Base-by-base conservation (phyloP, 2,888 invertebrate species). In the Acanthosepion pharaonis region DNA sequence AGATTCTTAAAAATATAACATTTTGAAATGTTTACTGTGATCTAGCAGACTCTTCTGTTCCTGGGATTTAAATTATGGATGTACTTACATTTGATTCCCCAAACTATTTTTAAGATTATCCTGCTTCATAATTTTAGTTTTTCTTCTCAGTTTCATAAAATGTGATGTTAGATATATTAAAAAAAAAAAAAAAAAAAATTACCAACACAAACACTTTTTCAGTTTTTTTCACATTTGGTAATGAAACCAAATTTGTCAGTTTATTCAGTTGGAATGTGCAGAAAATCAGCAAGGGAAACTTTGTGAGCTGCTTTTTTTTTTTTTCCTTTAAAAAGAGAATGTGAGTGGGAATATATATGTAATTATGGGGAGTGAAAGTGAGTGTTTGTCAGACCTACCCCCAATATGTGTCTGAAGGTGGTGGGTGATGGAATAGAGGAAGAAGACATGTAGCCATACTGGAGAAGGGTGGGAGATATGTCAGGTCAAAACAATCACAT, bases 251-350 rank as follows among this genome's bases (percentile, higher is more conserved):
- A 59, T 59, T 78, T 78, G 33, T 78, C 78, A 78, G n/a, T 78
- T 78, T 78, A 78, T 78, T 78, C n/a, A 15, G 78, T 78, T 78
- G 78, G 78, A 78, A 78, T 78, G 78, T 78, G 78, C 78, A 78
- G 78, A 78, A 78, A 78, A 78, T 78, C 78, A 78, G 78, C 78
- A 78, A 78, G 9, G n/a, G 78, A 28, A 28, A 78, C 3, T 28
- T 28, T 9, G 78, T 15, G n/a, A 5, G 23, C 28, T 64, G 23
- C 28, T 64, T 64, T 78, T 78, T 78, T 28, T 78, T 64, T 78
- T 28, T 15, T n/a, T 33, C n/a, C 33, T 15, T 78, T 78, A n/a
- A 15, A 78, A 15, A n/a, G n/a, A 78, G n/a, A 78, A 25, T 8
- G 25, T 25, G 11, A 78, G 28, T 28, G 25, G 28, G 6, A 78